Percentiles rank a stretch among this genome's conserved stretches.
Evolutionary conservation across 2,113 vertebrate species (phyloP).

Genomic region (Calypte anna): DNA sequence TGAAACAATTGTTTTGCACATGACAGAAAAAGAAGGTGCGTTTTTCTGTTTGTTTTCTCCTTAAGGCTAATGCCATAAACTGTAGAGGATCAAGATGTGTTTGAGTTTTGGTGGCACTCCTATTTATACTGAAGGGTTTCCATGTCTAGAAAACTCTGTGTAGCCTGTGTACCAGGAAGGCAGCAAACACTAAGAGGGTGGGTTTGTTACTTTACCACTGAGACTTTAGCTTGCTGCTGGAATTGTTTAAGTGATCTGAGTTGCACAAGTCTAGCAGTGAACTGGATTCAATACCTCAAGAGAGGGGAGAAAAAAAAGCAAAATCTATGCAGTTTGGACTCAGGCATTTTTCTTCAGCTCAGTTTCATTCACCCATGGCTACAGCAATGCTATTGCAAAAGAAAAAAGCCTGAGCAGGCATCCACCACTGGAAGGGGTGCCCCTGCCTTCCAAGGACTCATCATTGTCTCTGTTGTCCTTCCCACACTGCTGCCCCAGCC

Average conservation of each 20-base stretch:
- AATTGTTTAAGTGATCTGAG: neutral
- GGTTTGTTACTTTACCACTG: fast-evolving
- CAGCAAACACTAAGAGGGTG: fast-evolving
- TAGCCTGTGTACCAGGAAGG: neutral
- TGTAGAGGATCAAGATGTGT: neutral
- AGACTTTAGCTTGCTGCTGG: neutral
- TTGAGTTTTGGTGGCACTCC: neutral
- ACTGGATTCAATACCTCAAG: neutral
- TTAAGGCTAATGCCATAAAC: neutral
- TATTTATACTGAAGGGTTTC: neutral
- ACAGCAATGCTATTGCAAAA: neutral
- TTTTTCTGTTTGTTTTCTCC: neutral
- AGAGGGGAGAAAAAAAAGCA: neutral
- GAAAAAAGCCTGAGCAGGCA: neutral
- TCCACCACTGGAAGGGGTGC: neutral
- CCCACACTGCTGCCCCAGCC: neutral
- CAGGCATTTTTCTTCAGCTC: neutral
- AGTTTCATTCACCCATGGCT: neutral
- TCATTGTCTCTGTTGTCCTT: neutral
- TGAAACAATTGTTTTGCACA: neutral
- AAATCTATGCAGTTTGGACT: neutral
- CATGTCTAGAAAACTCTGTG: neutral
- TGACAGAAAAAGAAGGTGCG: neutral
- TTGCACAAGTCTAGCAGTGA: neutral
- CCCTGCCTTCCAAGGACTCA: neutral